These are phyloP conservation scores for Heliconius erato DNA, from an alignment of 2,888 invertebrate genomes.

Conservation along the genomic window DNA sequence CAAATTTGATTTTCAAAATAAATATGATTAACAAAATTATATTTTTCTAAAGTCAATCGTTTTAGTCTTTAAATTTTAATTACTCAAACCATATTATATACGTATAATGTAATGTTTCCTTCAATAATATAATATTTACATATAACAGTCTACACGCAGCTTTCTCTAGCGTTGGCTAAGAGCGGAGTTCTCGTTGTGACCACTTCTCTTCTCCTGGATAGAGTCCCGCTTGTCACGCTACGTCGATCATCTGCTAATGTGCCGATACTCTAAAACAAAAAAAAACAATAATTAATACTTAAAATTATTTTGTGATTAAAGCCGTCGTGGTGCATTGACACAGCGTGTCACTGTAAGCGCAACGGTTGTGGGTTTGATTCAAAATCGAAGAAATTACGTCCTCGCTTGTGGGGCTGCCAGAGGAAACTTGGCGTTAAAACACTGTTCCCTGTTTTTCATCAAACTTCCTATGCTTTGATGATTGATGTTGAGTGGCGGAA, in stretches of 20 bases:
- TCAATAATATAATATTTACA: slow-evolving; percentile 34
- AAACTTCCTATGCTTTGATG: too few species aligned
- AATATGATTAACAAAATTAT: neutral
- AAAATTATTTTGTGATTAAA: neutral
- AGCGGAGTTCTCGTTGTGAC: slow-evolving; percentile 90
- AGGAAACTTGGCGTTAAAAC: too few species aligned
- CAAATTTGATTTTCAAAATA: neutral
- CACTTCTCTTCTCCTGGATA: slow-evolving; percentile 86
- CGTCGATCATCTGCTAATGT: slow-evolving; percentile 77
- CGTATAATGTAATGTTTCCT: slow-evolving; percentile 27
- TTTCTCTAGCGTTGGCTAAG: slow-evolving; percentile 89
- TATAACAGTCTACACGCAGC: slow-evolving; percentile 82
- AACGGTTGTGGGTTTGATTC: too few species aligned
- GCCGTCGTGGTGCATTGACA: neutral
- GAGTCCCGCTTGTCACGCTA: slow-evolving; percentile 77
- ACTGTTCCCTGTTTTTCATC: too few species aligned
- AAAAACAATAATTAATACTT: neutral
- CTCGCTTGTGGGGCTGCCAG: too few species aligned
- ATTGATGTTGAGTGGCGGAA: too few species aligned
- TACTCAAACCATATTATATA: neutral
- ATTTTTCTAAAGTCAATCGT: neutral
- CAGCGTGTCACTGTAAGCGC: neutral
- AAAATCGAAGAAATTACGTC: too few species aligned
- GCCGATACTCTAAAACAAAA: slow-evolving; percentile 72
- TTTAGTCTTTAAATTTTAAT: neutral